Evolutionary conservation across 2,113 vertebrate genomes (phyloP), one percentile per base, ranked within the genome.

Genomic region (Montifringilla adamsi): DNA sequence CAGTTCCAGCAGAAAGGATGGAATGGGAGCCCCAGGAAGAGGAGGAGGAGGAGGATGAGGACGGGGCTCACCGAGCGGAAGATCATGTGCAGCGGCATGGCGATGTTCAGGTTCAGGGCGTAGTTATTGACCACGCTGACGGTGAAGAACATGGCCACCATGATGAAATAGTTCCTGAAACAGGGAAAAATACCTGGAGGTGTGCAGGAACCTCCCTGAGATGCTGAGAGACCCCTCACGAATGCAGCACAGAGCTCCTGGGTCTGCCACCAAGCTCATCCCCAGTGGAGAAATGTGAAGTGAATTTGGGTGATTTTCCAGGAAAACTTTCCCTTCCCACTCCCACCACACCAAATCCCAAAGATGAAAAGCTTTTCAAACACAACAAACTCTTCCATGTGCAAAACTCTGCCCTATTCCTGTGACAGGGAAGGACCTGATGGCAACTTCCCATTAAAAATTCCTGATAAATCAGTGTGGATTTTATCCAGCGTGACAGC

Each of bases 81-180:
- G 97, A 99, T 99, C 99, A 99, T 99, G 93, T 99, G 99, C 89
- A 99, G 96, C 0, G 99, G 99, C 99, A 99, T 99, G 46, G 99
- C 98, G 0, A 99, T 99, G 94, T 99, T 99, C 91, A 99, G 98
- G 90, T 99, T 99, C 87, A 99, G 98, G 63, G 99, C 99, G 3
- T 99, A 99, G 97, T 99, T 99, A 97, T 99, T 99, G 89, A 99
- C 98, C 94, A 99, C 99, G 2, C 99, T 99, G 96, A 99, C 98
- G 0, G 99, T 98, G 97, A 99, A 99, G 98, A 99, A 99, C 99
- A 99, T 99, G 68, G 98, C 97, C 75, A 99, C 99, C 99, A 99
- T 99, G 58, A 98, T 92, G 33, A 98, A 93, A 27, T 99, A 99
- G 86, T 99, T 99, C 46, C 99, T 99, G 96, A 3, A 97, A 94